Base-by-base conservation (phyloP, 2,113 vertebrate genomes). In the Halcyon senegalensis region DNA sequence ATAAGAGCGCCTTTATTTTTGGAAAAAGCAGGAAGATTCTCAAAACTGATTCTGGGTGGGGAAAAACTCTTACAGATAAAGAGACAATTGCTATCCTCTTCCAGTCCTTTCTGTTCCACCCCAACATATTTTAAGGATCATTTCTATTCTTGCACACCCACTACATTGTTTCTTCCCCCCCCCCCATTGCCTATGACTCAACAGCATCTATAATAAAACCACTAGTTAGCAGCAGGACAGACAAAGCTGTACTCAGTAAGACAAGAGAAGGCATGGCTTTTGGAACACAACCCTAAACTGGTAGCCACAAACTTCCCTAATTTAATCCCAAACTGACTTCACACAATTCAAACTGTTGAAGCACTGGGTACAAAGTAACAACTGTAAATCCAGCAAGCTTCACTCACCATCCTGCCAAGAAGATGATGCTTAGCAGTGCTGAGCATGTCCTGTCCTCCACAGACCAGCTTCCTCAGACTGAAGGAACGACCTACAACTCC, bases 11-110 rank as follows among this genome's bases (percentile, higher is more conserved):
- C n/a, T 77, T 48, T 91, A 74, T 76, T 95, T 93, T 82, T 43
- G 63, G 78, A 94, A 84, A 91, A 77, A 72, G 66, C 82, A 87
- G 78, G 74, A 94, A 93, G 93, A 93, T 94, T 78, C 78, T 93
- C 21, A 83, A 89, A 50, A 75, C 25, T 69, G 35, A 83, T 58
- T 90, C 87, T 87, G 89, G 87, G 64, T 80, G 43, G 62, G 43
- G 76, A 81, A 89, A 78, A 69, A 17, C 35, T 78, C 23, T 37
- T 50, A 10, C n/a, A 90, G 87, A 94, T 88, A 93, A 93, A 91
- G 51, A 91, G 41, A 84, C 89, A 96, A 90, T 84, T 74, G 16
- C 39, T 89, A 27, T 74, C 77, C 51, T 86, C 82, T 94, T 83
- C 39, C 82, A 76, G 74, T 63, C 20, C 58, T 76, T 28, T 24